Base-by-base conservation (phyloP, 2,113 vertebrate species). In the Upupa epops region DNA sequence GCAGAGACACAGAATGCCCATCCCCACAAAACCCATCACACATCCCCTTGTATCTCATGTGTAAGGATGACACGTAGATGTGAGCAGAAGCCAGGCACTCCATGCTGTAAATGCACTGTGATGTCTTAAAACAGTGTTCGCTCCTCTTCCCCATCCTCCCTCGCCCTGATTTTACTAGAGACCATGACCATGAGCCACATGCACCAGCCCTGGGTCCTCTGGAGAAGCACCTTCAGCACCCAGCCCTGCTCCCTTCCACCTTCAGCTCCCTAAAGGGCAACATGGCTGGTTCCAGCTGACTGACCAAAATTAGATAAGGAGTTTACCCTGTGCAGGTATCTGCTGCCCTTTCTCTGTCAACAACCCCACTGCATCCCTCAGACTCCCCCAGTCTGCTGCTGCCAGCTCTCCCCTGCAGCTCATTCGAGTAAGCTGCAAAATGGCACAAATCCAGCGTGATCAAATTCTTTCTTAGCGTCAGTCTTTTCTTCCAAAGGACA, bases 401-500 rank as follows among this genome's bases (percentile, higher is more conserved):
- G 48, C 76, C 42, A 0, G 31, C 74, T 64, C 65, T 80, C 16
- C 20, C 42, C 65, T 49, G 34, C 76, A 20, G 76, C 79, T 90
- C 78, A 25, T 88, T 91, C 91, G 58, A 85, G 83, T 87, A 45
- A 94, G 88, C 65, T 11, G 18, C 83, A 65, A 95, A 94, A 70
- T 88, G 95, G 91, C 93, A 89, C 73, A 72, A 83, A 94, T 91
- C 93, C 96, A 96, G 51, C 0, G 19, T n/a, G 83, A 92, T 89
- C 89, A 84, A 92, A 85, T 68, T 72, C 82, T 90, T 92, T 66
- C 86, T 59, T 58, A 63, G 86, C 72, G 64, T 92, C 85, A 49
- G 65, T 45, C 88, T 95, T 96, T 88, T 79, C 87, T 93, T 92
- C 24, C 87, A 88, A 70, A 95, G 78, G 92, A 89, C 81, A 71